phyloP scores from a whole-genome alignment of 2,888 invertebrate genomes.

The Matsumyia berberina region DNA sequence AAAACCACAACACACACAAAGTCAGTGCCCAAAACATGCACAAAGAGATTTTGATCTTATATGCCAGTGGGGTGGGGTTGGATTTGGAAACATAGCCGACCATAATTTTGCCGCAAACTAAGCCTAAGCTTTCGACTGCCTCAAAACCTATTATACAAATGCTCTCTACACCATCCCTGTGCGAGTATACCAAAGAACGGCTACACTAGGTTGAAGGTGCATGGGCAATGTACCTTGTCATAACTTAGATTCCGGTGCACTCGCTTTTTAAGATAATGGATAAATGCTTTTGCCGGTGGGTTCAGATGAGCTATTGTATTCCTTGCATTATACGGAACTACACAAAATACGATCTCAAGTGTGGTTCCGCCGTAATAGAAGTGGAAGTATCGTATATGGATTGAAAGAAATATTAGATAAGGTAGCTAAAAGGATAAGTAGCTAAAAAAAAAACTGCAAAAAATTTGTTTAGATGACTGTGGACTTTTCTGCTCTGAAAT shows the following conservation, averaged over 20 bases:
- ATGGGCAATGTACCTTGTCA: conserved; percentile 11
- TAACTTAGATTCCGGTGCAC: conserved; percentile 34
- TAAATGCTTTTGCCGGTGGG: conserved; percentile 34
- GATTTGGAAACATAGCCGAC: conserved; percentile 61
- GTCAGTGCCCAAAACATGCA: conserved; percentile 60
- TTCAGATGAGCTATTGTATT: conserved; percentile 31
- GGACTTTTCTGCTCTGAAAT: no score
- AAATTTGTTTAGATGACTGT: no score
- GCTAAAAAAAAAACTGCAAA: no score
- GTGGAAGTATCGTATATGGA: no score
- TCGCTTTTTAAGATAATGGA: conserved; percentile 24
- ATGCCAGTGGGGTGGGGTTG: conserved; percentile 42
- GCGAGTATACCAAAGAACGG: neutral
- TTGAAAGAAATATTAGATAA: no score
- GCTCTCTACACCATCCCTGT: conserved; percentile 18
- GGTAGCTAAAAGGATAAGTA: no score
- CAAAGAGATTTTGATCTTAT: conserved; percentile 57
- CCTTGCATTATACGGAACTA: conserved; percentile 9
- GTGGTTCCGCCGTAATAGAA: neutral
- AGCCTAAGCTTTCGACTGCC: conserved; percentile 26
- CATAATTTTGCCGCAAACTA: conserved; percentile 68
- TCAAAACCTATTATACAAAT: conserved; percentile 17
- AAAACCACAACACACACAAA: conserved; percentile 51
- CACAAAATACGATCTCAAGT: conserved; percentile 12
- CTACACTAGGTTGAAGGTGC: conserved; percentile 3